phyloP scores from a whole-genome alignment of 2,888 invertebrate genomes.

The Acanthosoma haemorrhoidale region DNA sequence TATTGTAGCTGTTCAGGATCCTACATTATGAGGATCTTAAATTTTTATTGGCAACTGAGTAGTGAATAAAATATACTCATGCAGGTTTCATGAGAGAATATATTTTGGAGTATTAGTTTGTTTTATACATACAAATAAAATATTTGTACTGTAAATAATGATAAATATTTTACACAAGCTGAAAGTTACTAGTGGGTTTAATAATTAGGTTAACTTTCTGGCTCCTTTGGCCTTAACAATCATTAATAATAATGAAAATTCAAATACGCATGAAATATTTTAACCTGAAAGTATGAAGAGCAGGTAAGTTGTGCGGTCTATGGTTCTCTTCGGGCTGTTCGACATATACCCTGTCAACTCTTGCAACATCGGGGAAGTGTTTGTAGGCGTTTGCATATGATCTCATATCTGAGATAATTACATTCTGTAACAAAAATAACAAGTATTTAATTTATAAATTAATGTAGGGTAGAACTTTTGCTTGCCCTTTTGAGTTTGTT shows the following conservation, averaged over 20 bases:
- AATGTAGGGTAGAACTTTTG: not conserved
- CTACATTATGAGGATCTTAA: too few species aligned
- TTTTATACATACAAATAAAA: too few species aligned
- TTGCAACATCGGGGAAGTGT: constrained; percentile 44
- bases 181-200: too few species aligned
- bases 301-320: constrained; percentile 37
- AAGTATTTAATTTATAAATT: constrained; percentile 54
- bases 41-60: too few species aligned
- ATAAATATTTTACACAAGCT: too few species aligned
- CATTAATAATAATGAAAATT: not conserved
- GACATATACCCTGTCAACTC: constrained; percentile 40
- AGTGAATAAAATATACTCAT: too few species aligned
- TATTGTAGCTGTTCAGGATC: too few species aligned
- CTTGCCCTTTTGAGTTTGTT: not conserved
- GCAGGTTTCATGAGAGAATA: too few species aligned
- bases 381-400: constrained; percentile 42
- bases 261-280: not conserved
- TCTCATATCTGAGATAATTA: constrained; percentile 27
- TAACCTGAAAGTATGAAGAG: constrained; percentile 44
- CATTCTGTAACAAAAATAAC: constrained; percentile 39
- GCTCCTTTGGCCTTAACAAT: not conserved
- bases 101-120: too few species aligned
- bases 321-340: constrained; percentile 38
- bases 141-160: too few species aligned
- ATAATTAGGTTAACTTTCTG: not conserved